These are phyloP conservation scores for Aradophagus sp. DNA, from an alignment of 1,140 invertebrate species.

Conservation along the genomic window DNA sequence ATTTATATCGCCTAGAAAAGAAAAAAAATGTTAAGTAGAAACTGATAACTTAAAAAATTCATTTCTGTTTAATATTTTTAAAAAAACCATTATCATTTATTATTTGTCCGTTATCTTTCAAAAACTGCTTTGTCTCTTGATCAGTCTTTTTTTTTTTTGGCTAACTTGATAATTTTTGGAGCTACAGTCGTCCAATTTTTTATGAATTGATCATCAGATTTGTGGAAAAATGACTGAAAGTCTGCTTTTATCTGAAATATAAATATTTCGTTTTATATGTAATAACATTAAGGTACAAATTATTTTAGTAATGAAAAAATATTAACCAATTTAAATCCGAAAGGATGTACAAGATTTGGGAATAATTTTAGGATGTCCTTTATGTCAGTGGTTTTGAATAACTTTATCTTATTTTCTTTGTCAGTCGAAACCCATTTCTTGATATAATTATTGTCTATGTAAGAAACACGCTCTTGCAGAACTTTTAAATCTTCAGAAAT, in stretches of 20 bases:
- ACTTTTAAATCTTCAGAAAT: conserved; percentile 2
- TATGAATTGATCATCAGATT: conserved; percentile 12
- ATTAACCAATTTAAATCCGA: conserved; percentile 13
- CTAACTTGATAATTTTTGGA: conserved; percentile 14
- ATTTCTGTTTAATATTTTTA: background rate
- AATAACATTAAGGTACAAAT: background rate
- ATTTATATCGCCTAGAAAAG: background rate
- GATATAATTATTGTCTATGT: conserved; percentile 10
- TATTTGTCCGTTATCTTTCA: conserved; percentile 4
- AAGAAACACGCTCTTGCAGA: background rate
- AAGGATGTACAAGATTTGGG: conserved; percentile 13
- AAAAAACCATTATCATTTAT: conserved; percentile 13
- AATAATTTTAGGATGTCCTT: conserved; percentile 8
- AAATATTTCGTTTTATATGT: too few species aligned
- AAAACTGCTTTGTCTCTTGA: conserved; percentile 1
- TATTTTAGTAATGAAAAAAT: background rate
- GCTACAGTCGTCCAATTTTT: conserved; percentile 15
- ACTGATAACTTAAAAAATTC: too few species aligned
- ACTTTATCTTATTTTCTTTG: background rate
- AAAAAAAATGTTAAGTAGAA: background rate
- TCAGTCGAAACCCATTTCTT: background rate
- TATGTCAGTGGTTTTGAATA: background rate
- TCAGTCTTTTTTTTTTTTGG: conserved; percentile 13
- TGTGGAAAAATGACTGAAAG: conserved; percentile 17
- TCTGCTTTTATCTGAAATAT: conserved; percentile 13